A percentile compares a stretch with the other conserved stretches of the same genome.
phyloP scores from a whole-genome alignment of 2,113 vertebrate genomes.

The Solea senegalensis region DNA sequence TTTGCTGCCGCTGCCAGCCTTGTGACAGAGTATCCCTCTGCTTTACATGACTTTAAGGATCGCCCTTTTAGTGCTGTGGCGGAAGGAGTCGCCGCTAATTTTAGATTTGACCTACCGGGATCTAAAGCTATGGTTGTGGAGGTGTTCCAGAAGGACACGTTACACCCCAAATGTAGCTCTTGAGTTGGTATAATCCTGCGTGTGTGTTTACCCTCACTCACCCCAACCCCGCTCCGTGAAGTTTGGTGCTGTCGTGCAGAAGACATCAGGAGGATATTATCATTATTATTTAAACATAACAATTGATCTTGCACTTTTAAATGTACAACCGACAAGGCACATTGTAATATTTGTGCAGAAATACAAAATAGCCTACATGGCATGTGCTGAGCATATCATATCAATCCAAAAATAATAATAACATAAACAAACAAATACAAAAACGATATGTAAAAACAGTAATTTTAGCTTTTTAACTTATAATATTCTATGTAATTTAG shows the following conservation, averaged over 20 bases:
- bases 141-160: background rate
- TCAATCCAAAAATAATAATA: too few species aligned
- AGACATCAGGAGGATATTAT: background rate
- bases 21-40: slow-evolving; percentile 50
- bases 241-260: slow-evolving; percentile 54
- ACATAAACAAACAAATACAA: too few species aligned
- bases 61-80: slow-evolving; percentile 36
- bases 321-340: too few species aligned
- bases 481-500: too few species aligned
- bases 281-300: background rate
- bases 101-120: slow-evolving; percentile 71
- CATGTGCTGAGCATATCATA: too few species aligned
- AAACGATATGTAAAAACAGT: too few species aligned
- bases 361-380: too few species aligned
- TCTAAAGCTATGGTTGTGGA: slow-evolving; percentile 17
- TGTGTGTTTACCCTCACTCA: background rate
- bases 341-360: too few species aligned
- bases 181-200: slow-evolving; percentile 61
- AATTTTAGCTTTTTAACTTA: too few species aligned
- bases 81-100: slow-evolving; percentile 71
- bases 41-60: slow-evolving; percentile 56
- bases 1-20: slow-evolving; percentile 38
- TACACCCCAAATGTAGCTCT: slow-evolving; percentile 62
- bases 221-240: slow-evolving; percentile 45
- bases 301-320: too few species aligned